Conservation (phyloP, 2,113 vertebrate species). For the Diglossa brunneiventris region DNA sequence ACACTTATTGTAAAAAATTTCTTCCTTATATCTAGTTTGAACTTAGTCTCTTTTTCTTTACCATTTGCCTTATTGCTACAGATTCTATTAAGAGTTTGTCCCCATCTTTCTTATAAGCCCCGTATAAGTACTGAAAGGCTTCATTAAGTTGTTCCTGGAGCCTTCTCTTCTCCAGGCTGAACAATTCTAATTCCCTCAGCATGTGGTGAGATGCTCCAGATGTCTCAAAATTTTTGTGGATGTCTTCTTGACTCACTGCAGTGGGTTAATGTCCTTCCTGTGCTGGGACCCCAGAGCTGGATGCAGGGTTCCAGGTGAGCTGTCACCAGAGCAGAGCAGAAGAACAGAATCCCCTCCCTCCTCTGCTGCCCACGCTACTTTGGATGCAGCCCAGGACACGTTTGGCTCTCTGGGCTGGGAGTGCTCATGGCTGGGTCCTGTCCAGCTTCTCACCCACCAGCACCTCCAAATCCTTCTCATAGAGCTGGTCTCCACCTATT, state of each 20-base stretch:
- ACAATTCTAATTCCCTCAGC: background rate
- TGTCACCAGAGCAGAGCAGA: background rate
- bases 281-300: background rate
- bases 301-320: background rate
- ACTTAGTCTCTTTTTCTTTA: background rate
- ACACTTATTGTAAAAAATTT: background rate
- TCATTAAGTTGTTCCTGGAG: background rate
- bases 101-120: background rate
- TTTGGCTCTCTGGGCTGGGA: too few species aligned
- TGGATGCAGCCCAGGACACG: too few species aligned
- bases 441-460: too few species aligned
- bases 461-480: too few species aligned
- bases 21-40: background rate
- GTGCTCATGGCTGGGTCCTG: too few species aligned
- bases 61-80: background rate
- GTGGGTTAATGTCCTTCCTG: background rate
- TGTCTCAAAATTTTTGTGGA: background rate
- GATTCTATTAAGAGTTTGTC: background rate
- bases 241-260: background rate
- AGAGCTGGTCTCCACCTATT: too few species aligned
- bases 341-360: background rate
- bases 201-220: background rate
- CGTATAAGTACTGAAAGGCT: background rate
- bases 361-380: fast-evolving
- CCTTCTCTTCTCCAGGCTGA: background rate